Evolutionary conservation across 2,888 invertebrate species (phyloP).

Genomic region (Oxycera nigricornis): DNA sequence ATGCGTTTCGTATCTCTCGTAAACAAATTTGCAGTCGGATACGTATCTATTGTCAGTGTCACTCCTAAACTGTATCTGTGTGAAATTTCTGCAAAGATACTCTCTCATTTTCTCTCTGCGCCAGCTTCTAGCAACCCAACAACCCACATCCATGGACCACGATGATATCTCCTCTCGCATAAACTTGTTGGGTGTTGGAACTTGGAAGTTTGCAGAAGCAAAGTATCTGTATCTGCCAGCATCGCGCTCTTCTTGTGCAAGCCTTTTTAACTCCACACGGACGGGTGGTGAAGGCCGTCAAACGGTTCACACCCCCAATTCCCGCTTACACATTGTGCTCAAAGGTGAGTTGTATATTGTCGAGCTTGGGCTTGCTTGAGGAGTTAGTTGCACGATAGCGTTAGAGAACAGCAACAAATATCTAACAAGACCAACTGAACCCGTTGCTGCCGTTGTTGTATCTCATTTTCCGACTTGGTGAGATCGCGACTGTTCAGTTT

Average conservation of each 20-base stretch:
- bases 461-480: conserved; percentile 21
- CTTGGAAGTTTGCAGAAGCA: neutral
- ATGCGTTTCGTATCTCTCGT: too few species aligned
- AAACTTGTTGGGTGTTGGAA: neutral
- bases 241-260: conserved; percentile 13
- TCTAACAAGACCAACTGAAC: conserved; percentile 17
- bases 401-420: neutral
- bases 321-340: conserved; percentile 2
- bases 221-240: neutral
- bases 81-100: too few species aligned
- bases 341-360: too few species aligned
- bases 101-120: too few species aligned
- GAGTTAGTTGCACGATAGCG: neutral
- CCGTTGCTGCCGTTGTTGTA: neutral
- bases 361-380: neutral
- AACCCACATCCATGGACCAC: neutral
- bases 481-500: conserved; percentile 21
- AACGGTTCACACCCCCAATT: conserved; percentile 36
- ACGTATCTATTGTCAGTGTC: too few species aligned
- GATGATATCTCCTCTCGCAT: neutral
- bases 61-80: too few species aligned
- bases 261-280: conserved; percentile 3
- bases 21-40: too few species aligned
- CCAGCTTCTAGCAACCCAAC: too few species aligned
- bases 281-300: conserved; percentile 24